These are phyloP conservation scores for Halcyon chelicuti DNA, from an alignment of 2,797 vertebrate species.

Conservation along the genomic window DNA sequence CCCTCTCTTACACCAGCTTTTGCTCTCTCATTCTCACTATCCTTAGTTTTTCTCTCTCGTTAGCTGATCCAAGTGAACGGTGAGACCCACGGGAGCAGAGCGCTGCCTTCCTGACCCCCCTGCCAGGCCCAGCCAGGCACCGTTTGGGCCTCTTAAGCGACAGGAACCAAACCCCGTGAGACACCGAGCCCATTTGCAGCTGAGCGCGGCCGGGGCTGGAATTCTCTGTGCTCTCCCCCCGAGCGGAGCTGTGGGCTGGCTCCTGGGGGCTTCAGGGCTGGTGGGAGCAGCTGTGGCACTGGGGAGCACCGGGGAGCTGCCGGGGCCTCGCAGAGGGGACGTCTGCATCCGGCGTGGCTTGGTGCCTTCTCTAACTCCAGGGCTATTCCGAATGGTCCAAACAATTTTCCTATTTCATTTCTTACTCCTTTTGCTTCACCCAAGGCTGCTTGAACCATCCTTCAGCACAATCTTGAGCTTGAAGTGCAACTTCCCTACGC, in stretches of 20 bases:
- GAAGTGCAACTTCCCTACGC: background rate
- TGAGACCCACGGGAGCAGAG: background rate
- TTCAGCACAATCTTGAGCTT: background rate
- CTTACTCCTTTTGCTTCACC: background rate
- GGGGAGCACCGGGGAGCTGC: background rate
- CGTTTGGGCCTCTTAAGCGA: background rate
- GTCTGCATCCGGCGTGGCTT: background rate
- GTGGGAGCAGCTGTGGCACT: background rate
- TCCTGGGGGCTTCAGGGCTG: background rate
- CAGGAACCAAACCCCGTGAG: background rate
- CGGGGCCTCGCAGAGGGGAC: background rate
- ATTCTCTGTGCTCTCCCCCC: background rate
- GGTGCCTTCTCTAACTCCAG: background rate
- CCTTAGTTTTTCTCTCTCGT: background rate
- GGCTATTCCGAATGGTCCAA: background rate
- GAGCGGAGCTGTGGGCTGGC: background rate
- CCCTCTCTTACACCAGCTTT: background rate
- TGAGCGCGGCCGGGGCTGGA: no score
- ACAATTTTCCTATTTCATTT: background rate
- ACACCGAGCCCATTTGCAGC: fast-evolving
- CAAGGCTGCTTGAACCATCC: background rate
- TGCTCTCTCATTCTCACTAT: background rate
- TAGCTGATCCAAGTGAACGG: background rate
- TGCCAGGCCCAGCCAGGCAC: background rate
- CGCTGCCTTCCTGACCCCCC: fast-evolving